These are phyloP conservation scores for Albula glossodonta DNA, from an alignment of 2,113 vertebrate genomes.

Conservation along the genomic window DNA sequence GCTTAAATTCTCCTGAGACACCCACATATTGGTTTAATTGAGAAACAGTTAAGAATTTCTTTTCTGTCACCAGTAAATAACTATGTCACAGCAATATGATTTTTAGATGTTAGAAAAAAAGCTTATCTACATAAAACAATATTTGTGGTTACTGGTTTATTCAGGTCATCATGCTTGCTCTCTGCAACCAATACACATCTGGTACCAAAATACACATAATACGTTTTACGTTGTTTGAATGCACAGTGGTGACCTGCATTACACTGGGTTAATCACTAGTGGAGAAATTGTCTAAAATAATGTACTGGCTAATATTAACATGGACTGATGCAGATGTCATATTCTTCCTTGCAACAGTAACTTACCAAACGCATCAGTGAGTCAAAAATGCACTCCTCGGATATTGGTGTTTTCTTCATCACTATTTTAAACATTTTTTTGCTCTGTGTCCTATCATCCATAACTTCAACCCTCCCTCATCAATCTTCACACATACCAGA, in stretches of 20 bases:
- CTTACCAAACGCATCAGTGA: not conserved
- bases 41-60: too few species aligned
- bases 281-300: not conserved
- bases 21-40: too few species aligned
- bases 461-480: not conserved
- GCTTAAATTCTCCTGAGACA: too few species aligned
- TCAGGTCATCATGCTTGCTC: too few species aligned
- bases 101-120: too few species aligned
- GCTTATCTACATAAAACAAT: too few species aligned
- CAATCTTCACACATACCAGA: constrained; percentile 10
- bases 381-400: not conserved
- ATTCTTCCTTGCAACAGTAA: not conserved
- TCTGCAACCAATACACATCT: too few species aligned
- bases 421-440: not conserved
- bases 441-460: constrained; percentile 12
- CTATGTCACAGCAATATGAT: too few species aligned
- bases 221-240: not conserved
- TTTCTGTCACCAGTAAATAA: too few species aligned
- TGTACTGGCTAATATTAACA: not conserved
- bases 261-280: not conserved
- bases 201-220: too few species aligned
- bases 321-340: not conserved
- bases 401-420: not conserved
- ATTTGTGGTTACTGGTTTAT: too few species aligned
- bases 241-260: not conserved